Base-by-base conservation (phyloP, 2,888 invertebrate genomes). In the Phania funesta region DNA sequence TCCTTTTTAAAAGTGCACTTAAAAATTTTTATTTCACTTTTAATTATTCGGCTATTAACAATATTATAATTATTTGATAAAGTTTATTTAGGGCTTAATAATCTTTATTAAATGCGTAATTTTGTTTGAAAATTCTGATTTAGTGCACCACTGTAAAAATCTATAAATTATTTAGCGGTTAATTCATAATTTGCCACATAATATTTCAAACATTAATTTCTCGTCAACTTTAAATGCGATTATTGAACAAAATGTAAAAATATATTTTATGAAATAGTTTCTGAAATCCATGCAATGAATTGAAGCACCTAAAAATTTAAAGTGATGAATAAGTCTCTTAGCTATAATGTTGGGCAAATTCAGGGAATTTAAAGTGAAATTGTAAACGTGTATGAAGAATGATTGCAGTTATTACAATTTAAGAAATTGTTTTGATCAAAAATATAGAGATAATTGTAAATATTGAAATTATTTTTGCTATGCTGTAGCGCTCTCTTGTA, bases 161-260 rank as follows among this genome's bases (percentile, higher is more conserved):
- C 82, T 75, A 82, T 83, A 80, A 81, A 84, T 83, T 84, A 81
- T 80, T 62, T 60, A 77, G 80, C 84, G 78, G 77, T 83, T 84
- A 85, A 85, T 85, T 85, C 84, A 84, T 83, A 84, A 85, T 85
- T 85, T 85, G 83, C 85, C 84, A 85, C 84, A 83, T 84, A 85
- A 85, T 85, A 85, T 84, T 85, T 85, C 84, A 85, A 83, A 84
- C 82, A 75, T 81, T 82, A 84, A 85, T 85, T 85, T 85, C 84
- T 82, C 83, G 84, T 74, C 83, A 84, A 81, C 80, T 79, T 65
- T 70, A 77, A 84, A 56, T 62, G 54, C 26, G 24, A 64, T 56
- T 44, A 74, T 50, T 60, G 35, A 52, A 50, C 11, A 62, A 70
- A 62, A 48, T 73, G 24, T 18, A 46, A 64, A 77, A 77, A 50